These are phyloP conservation scores for Drosophila peninsularis DNA, from an alignment of 2,888 invertebrate genomes.

Conservation along the genomic window DNA sequence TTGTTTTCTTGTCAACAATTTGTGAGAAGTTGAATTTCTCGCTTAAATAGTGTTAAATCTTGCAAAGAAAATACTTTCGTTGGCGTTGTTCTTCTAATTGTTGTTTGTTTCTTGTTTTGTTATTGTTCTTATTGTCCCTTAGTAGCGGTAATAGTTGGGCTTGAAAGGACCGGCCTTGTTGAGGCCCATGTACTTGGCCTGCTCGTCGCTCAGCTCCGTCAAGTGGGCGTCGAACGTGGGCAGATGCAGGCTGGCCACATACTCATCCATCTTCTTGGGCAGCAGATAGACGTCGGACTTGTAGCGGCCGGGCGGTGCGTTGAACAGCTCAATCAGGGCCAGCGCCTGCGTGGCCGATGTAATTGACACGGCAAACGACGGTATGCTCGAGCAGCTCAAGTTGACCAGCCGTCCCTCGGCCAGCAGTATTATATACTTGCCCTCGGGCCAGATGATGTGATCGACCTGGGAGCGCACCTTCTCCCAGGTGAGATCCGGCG, in stretches of 20 bases:
- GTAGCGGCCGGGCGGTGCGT: slow-evolving; percentile 97
- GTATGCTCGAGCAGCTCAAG: slow-evolving; percentile 97
- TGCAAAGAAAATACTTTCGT: slow-evolving; percentile 81
- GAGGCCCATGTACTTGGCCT: slow-evolving; percentile 98
- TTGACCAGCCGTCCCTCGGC: slow-evolving; percentile 98
- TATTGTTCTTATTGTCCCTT: slow-evolving; percentile 66
- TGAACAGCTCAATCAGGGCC: slow-evolving; percentile 98
- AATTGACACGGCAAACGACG: slow-evolving; percentile 98
- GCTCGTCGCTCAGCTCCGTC: slow-evolving; percentile 97
- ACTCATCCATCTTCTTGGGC: slow-evolving; percentile 99
- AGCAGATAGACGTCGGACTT: slow-evolving; percentile 98
- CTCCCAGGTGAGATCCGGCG: slow-evolving; percentile 98
- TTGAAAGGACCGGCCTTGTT: slow-evolving; percentile 99
- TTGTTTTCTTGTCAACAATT: slow-evolving; percentile 37
- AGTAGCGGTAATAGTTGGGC: slow-evolving; percentile 97
- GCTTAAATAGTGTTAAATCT: slow-evolving; percentile 68
- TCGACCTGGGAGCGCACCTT: slow-evolving; percentile 98
- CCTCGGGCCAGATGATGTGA: slow-evolving; percentile 99
- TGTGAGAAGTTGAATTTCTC: slow-evolving; percentile 39
- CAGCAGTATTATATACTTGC: slow-evolving; percentile 95
- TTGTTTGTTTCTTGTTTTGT: slow-evolving; percentile 62
- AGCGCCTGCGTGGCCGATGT: slow-evolving; percentile 98
- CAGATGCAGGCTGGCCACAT: slow-evolving; percentile 98
- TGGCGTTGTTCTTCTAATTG: slow-evolving; percentile 71
- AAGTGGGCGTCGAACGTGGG: slow-evolving; percentile 99